A percentile compares a stretch with the other conserved stretches of the same genome.
Evolutionary conservation across 2,888 invertebrate genomes (phyloP).

Genomic region (Molorchus minor): DNA sequence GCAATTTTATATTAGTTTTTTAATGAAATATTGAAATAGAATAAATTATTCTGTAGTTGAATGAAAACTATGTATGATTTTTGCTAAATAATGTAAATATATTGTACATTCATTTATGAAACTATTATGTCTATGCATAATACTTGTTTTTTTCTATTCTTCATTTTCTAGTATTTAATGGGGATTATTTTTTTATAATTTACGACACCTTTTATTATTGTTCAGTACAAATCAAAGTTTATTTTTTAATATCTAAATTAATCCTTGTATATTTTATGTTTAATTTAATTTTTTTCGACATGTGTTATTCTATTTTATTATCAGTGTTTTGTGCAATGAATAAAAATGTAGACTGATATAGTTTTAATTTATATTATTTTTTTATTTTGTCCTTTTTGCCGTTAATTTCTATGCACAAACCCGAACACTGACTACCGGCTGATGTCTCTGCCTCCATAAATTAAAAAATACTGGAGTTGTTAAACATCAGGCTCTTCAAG

Average conservation of each 20-base stretch:
- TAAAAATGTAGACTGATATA: conserved; percentile 62
- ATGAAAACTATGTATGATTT: conserved; percentile 54
- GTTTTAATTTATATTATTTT: conserved; percentile 49
- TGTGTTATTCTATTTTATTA: conserved; percentile 59
- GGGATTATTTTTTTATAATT: conserved; percentile 50
- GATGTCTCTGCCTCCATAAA: too few species aligned
- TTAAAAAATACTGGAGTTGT: too few species aligned
- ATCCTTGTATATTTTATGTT: conserved; percentile 54
- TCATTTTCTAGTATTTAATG: conserved; percentile 52
- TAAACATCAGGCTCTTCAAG: too few species aligned
- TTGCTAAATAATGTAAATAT: conserved; percentile 63
- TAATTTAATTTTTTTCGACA: conserved; percentile 50
- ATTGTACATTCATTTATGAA: conserved; percentile 61
- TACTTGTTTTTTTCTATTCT: conserved; percentile 47
- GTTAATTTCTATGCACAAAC: too few species aligned
- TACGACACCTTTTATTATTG: conserved; percentile 49
- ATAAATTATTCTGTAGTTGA: conserved; percentile 55
- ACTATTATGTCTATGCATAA: conserved; percentile 58
- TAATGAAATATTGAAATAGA: conserved; percentile 51
- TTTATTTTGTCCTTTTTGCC: conserved; percentile 37
- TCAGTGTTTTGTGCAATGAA: conserved; percentile 62
- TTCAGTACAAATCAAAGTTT: conserved; percentile 58
- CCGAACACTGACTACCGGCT: too few species aligned
- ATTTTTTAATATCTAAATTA: conserved; percentile 58
- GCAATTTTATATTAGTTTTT: conserved; percentile 58